Evolutionary conservation across 2,797 vertebrate genomes (phyloP), one percentile per base, ranked within the genome.

Genomic region (Neoniphon sammara): DNA sequence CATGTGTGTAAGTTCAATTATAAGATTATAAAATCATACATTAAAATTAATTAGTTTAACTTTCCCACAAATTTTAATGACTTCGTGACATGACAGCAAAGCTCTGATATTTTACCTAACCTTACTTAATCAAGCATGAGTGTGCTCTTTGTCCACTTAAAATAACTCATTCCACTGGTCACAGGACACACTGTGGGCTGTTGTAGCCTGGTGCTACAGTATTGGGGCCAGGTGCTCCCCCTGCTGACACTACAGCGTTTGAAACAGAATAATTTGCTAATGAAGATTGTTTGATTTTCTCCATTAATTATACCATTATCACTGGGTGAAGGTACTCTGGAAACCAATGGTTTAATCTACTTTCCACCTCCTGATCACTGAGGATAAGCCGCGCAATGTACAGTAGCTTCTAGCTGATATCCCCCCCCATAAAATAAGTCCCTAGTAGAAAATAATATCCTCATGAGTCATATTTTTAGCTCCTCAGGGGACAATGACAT

Each of bases 381-480:
- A 18, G 55, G 57, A 36, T 5, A 42, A 31, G 68, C 49, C 59
- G 73, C 50, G 15, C 53, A 8, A 47, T 42, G 66, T 18, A 31
- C 65, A 42, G n/a, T 5, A 9, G 67, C 74, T 81, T 61, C 66
- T 10, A 25, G 27, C 50, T 77, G 57, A 68, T 81, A 71, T 78
- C 11, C 57, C 75, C 75, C 78, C 63, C 81, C 86, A 83, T 47
- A 86, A 88, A 89, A 87, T 76, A 79, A 85, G 78, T 83, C 49
- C 42, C 47, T 75, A 81, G 73, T 76, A 76, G 78, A 66, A 83
- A 88, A 91, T 81, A 72, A 85, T 91, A 86, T 88, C 83, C 90
- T 87, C 82, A 67, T 85, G 86, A 92, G 90, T 93, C 87, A 89
- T 90, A 90, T 85, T 89, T 80, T 70, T 80, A 81, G 70, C 77